These are phyloP conservation scores for Panagrolaimus sp. DNA, from an alignment of 1,140 invertebrate genomes.

Conservation along the genomic window DNA sequence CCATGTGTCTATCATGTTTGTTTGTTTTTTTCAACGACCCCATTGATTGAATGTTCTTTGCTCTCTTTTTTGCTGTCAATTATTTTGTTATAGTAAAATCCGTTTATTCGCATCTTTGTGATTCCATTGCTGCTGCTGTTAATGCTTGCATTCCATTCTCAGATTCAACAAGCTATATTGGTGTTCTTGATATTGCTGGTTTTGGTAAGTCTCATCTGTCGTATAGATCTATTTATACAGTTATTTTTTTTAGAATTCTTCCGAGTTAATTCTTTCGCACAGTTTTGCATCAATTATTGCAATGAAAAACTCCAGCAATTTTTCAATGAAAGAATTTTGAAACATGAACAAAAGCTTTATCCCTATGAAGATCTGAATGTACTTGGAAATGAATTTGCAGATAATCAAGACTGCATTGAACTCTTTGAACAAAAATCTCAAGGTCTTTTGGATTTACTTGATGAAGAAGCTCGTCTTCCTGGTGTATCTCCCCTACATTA, in stretches of 20 bases:
- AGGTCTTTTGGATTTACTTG: constrained; percentile 84
- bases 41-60: too few relatives aligned
- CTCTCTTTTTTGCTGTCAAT: too few relatives aligned
- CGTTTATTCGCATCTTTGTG: constrained; percentile 86
- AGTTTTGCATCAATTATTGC: constrained; percentile 90
- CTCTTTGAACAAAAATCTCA: constrained; percentile 79
- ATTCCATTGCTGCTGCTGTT: constrained; percentile 74
- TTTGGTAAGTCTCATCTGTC: constrained; percentile 61
- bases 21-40: too few relatives aligned
- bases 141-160: constrained; percentile 86
- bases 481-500: constrained; percentile 83
- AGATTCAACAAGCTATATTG: constrained; percentile 76
- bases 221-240: too few relatives aligned
- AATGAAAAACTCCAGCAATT: constrained; percentile 99
- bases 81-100: constrained; percentile 89
- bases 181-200: constrained; percentile 92
- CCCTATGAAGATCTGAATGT: constrained; percentile 84
- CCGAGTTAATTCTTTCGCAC: constrained; percentile 83
- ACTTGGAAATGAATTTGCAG: constrained; percentile 83
- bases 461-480: constrained; percentile 91
- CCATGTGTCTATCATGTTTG: too few relatives aligned
- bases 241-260: constrained; percentile 70
- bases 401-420: constrained; percentile 93
- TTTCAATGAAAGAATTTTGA: constrained; percentile 92
- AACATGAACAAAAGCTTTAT: constrained; percentile 80